Evolutionary conservation across 1,140 invertebrate species (phyloP).

Genomic region (Saccostrea glomerata): DNA sequence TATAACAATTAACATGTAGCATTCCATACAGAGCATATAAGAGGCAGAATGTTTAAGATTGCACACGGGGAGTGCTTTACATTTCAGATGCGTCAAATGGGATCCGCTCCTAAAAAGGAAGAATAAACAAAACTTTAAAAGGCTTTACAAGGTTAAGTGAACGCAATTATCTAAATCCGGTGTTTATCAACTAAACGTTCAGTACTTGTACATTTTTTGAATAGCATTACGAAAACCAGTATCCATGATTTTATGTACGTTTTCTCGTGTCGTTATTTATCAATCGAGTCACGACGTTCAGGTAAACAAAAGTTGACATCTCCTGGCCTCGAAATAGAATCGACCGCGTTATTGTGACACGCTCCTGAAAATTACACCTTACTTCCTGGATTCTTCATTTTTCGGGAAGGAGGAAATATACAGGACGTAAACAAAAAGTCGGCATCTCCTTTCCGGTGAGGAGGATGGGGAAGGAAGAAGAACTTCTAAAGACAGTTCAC

Average conservation of each 20-base stretch:
- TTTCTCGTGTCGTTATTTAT: neutral
- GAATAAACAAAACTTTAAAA: neutral
- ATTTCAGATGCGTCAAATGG: neutral
- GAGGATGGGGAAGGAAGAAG: slow-evolving; percentile 67
- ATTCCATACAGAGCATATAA: too few relatives aligned
- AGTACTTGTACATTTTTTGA: neutral
- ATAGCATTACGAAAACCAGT: neutral
- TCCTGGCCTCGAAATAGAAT: neutral
- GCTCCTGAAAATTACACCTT: neutral
- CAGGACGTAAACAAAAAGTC: neutral
- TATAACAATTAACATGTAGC: too few relatives aligned
- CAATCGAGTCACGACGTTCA: neutral
- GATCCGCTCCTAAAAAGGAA: neutral
- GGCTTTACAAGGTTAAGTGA: neutral
- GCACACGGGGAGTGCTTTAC: neutral
- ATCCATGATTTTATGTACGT: neutral
- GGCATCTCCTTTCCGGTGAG: neutral
- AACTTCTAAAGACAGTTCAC: slow-evolving; percentile 67
- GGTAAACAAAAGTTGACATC: neutral
- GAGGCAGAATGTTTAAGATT: neutral
- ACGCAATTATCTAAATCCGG: neutral
- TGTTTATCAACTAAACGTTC: neutral
- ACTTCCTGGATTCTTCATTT: neutral
- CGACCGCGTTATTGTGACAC: neutral
- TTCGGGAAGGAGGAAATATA: neutral